Conservation (phyloP, 2,888 invertebrate genomes). For the Drosophila lacicola region DNA sequence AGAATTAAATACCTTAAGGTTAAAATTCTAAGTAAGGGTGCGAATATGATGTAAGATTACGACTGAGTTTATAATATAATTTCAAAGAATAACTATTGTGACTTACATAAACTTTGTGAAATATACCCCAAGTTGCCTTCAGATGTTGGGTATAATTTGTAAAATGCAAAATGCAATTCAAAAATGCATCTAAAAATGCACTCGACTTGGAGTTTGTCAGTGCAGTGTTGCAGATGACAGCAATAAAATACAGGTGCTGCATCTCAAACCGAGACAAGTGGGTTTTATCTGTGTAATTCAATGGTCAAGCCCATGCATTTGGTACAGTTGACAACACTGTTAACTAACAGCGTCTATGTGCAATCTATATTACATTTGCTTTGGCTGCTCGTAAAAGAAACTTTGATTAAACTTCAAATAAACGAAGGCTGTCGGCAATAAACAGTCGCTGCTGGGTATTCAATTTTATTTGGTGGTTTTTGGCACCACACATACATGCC, state of each 20-base stretch:
- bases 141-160: conserved; percentile 17
- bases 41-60: too few species aligned
- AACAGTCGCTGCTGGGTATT: conserved; percentile 34
- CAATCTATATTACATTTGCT: conserved; percentile 1
- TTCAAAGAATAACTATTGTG: background rate
- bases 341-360: conserved; percentile 54
- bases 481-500: conserved; percentile 3
- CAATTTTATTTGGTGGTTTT: conserved; percentile 24
- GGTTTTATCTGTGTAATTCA: conserved; percentile 17
- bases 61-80: too few species aligned
- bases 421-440: conserved; percentile 21
- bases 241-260: conserved; percentile 76
- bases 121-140: background rate
- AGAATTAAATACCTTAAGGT: too few species aligned
- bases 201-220: conserved; percentile 42
- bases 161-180: conserved; percentile 45
- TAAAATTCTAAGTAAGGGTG: too few species aligned
- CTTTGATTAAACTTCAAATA: conserved; percentile 22
- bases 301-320: background rate
- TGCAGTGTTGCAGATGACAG: conserved; percentile 70
- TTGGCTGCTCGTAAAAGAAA: conserved; percentile 15
- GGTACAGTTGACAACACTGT: conserved; percentile 50
- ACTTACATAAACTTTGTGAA: background rate
- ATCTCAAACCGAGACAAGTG: conserved; percentile 45
- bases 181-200: conserved; percentile 66